phyloP scores from a whole-genome alignment of 2,888 invertebrate species.

The Conomelus anceps region DNA sequence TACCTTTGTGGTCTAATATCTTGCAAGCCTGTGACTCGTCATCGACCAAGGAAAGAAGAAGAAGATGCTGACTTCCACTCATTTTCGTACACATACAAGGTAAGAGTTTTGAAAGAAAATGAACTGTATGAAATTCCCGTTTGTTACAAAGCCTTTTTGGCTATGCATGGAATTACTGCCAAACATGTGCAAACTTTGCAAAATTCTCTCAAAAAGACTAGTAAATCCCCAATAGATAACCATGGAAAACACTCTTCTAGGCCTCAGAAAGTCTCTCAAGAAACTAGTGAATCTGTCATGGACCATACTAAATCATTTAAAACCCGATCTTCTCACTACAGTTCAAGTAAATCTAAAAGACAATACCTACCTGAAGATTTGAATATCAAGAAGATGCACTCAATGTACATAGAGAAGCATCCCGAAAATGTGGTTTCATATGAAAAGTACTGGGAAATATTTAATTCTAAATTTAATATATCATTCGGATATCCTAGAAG shows the following conservation, averaged over 20 bases:
- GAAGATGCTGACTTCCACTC: background rate
- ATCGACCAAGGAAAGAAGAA: background rate
- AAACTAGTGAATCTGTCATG: background rate
- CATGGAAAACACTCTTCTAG: background rate
- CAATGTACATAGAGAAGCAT: slow-evolving; percentile 4
- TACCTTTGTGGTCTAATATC: background rate
- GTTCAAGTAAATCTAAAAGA: background rate
- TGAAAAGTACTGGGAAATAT: slow-evolving; percentile 18
- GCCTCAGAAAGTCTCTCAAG: background rate
- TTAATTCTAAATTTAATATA: slow-evolving; percentile 22
- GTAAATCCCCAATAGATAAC: background rate
- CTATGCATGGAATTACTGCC: background rate
- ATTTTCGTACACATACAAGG: background rate
- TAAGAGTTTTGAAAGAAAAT: background rate
- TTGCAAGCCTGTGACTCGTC: slow-evolving; percentile 1
- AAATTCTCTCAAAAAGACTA: background rate
- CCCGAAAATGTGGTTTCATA: slow-evolving; percentile 8
- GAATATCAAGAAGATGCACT: slow-evolving; percentile 10
- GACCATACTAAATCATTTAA: slow-evolving; percentile 1
- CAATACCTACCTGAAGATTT: background rate
- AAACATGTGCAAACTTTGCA: background rate
- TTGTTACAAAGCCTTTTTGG: background rate
- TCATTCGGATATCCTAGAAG: slow-evolving; percentile 18
- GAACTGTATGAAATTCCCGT: background rate
- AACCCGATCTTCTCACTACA: background rate